Evolutionary conservation across 2,113 vertebrate species (phyloP).

Genomic region (Campylorhamphus procurvoides): DNA sequence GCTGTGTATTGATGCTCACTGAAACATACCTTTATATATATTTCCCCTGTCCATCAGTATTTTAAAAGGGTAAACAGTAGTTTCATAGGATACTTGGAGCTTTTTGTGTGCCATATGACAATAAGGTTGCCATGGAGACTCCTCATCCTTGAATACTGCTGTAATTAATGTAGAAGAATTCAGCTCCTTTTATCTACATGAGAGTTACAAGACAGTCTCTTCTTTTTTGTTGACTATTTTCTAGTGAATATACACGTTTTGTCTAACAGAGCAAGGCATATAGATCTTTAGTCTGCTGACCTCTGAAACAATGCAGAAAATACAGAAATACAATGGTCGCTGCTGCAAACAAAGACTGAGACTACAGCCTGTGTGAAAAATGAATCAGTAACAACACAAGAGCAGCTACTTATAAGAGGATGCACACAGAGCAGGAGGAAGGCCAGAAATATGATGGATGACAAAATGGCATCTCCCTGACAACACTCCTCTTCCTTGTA

Average conservation of each 20-base stretch:
- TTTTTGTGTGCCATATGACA: constrained; percentile 43
- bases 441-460: not conserved
- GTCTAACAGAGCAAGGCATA: not conserved
- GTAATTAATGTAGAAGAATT: constrained; percentile 63
- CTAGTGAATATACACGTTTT: constrained; percentile 1
- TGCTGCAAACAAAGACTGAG: not conserved
- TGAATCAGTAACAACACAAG: not conserved
- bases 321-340: not conserved
- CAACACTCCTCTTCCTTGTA: not conserved
- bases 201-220: constrained; percentile 27
- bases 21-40: not conserved
- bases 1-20: not conserved
- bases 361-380: not conserved
- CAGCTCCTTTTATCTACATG: constrained; percentile 31
- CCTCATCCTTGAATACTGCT: constrained; percentile 43
- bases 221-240: not conserved
- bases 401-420: not conserved
- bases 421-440: not conserved
- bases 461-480: not conserved
- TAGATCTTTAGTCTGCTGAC: not conserved
- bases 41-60: not conserved
- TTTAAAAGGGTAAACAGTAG: not conserved
- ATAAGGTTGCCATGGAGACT: constrained; percentile 72
- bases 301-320: not conserved
- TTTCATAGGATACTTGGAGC: not conserved